Conservation (phyloP, 53 echinoderm and acorn worm species). For the Mesocentrotus franciscanus region DNA sequence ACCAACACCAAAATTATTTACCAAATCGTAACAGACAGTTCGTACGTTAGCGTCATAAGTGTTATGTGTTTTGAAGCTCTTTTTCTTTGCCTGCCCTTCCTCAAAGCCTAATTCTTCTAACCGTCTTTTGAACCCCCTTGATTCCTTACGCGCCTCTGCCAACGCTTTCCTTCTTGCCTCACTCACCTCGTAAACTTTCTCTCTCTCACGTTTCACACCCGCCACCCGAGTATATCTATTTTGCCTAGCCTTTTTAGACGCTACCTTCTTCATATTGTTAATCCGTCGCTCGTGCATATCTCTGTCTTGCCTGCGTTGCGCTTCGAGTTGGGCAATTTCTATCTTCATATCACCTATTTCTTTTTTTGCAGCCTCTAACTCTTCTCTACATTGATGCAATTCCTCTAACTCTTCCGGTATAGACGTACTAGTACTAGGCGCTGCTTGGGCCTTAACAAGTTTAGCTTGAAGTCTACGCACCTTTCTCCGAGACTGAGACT, state of each 20-base stretch:
- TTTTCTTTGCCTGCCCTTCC: neutral
- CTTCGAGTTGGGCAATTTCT: neutral
- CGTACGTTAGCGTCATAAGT: neutral
- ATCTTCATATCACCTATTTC: neutral
- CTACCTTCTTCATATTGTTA: neutral
- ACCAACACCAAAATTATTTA: slow-evolving; percentile 17
- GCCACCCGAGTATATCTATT: neutral
- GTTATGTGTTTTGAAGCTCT: neutral
- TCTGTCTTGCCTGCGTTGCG: neutral
- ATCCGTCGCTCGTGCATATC: neutral
- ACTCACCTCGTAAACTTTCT: neutral
- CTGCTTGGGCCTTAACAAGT: neutral
- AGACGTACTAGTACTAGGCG: too few species aligned
- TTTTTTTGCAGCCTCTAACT: neutral
- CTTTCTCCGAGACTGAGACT: neutral
- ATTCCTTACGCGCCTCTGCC: neutral
- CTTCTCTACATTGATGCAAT: neutral
- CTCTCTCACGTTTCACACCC: neutral
- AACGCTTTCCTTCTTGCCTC: neutral
- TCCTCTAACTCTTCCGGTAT: neutral
- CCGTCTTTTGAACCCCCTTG: neutral
- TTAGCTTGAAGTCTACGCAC: too few species aligned
- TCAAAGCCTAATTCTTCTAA: neutral
- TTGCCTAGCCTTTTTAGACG: neutral
- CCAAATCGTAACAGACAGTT: slow-evolving; percentile 21